A percentile compares a stretch with the other conserved stretches of the same genome.
Conservation (phyloP, 2,888 invertebrate genomes). For the Diarsia brunnea region DNA sequence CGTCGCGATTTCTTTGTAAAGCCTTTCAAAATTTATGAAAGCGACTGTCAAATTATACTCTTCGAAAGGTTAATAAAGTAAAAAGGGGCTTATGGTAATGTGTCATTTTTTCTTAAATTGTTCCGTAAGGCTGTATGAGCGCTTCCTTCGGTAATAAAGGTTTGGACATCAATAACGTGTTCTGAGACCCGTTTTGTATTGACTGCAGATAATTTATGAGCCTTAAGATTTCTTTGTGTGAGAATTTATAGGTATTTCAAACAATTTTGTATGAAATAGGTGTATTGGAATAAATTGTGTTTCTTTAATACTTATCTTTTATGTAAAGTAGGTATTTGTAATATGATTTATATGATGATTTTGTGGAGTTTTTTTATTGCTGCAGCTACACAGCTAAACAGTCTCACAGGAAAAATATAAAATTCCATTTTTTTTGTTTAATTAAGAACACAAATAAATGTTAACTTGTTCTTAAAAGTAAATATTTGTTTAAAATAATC, state of each 20-base stretch:
- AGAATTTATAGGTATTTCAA: constrained; percentile 42
- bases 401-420: no score
- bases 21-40: constrained; percentile 79
- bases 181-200: constrained; percentile 57
- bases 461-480: no score
- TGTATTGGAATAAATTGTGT: constrained; percentile 11
- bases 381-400: no score
- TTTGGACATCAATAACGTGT: constrained; percentile 61
- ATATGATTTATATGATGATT: background rate
- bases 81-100: constrained; percentile 72
- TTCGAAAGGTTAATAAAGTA: constrained; percentile 78
- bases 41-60: constrained; percentile 85
- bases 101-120: constrained; percentile 71
- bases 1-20: constrained; percentile 71
- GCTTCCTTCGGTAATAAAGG: constrained; percentile 51
- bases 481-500: no score
- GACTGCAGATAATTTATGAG: constrained; percentile 56
- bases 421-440: no score
- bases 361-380: background rate
- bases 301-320: constrained; percentile 21
- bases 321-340: background rate
- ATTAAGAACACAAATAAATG: no score
- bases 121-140: constrained; percentile 39
- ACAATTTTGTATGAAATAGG: constrained; percentile 29
- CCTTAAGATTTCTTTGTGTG: constrained; percentile 35